Conservation (phyloP, 2,888 invertebrate genomes). For the Diaperis boleti region DNA sequence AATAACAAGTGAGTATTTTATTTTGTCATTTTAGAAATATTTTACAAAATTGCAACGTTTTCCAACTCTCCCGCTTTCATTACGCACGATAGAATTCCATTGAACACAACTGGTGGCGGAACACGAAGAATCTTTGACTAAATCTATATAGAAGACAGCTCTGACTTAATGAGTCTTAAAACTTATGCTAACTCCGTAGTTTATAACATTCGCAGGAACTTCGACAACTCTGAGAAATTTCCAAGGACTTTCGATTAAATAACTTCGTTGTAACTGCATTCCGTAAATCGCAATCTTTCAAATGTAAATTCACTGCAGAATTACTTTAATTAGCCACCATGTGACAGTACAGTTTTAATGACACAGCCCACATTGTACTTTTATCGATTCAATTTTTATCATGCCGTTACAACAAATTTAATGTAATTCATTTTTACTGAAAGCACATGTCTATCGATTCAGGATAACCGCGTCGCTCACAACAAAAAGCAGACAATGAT, state of each 20-base stretch:
- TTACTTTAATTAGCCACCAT: constrained; percentile 27
- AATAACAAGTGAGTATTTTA: background rate
- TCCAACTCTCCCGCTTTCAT: too few relatives aligned
- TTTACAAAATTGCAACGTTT: background rate
- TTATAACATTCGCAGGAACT: constrained; percentile 16
- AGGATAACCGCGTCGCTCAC: constrained; percentile 43
- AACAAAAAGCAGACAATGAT: constrained; percentile 46
- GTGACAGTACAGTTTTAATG: constrained; percentile 21
- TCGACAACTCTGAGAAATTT: constrained; percentile 7
- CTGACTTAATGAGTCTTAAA: constrained; percentile 14
- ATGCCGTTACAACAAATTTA: constrained; percentile 38
- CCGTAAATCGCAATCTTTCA: background rate
- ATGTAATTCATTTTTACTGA: constrained; percentile 46
- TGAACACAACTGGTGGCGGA: background rate
- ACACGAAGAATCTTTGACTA: constrained; percentile 3
- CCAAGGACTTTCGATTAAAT: background rate
- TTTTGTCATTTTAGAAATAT: too few relatives aligned
- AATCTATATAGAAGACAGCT: constrained; percentile 1
- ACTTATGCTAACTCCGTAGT: constrained; percentile 8
- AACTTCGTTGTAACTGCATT: constrained; percentile 5
- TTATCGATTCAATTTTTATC: constrained; percentile 43
- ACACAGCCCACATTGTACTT: constrained; percentile 20
- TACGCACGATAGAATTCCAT: too few relatives aligned
- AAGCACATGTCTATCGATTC: constrained; percentile 46
- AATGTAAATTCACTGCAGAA: background rate